Base-by-base conservation (phyloP, 2,113 vertebrate species). In the Sinosuthora webbiana region DNA sequence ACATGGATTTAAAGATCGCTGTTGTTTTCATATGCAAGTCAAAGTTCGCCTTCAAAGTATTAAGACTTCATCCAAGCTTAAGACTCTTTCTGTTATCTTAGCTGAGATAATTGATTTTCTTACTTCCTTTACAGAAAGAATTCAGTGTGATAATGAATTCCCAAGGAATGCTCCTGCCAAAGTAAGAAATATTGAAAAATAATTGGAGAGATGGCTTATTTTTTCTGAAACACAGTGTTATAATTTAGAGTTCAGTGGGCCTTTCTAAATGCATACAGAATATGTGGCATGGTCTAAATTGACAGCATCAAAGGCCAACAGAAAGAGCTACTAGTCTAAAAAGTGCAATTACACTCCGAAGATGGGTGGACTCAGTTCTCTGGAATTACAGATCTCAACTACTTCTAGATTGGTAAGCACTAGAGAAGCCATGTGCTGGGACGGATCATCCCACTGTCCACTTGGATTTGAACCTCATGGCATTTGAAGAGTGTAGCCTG, bases 151-250 rank as follows among this genome's bases (percentile, higher is more conserved):
- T 83, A 79, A 87, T 55, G 37, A 93, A 93, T 90, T 90, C 76
- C 64, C 56, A 68, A 71, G 81, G 49, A 80, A 87, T 15, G 8
- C 2, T 44, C 35, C 11, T 64, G 41, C 15, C 57, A 47, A 49
- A 76, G 28, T 65, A n/a, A 62, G 31, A 93, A 81, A 81, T 92
- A 95, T 19, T 88, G 56, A 60, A 95, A 89, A 94, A 70, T 50
- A 35, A 63, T 23, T 77, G 39, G 49, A 76, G 63, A 91, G 37
- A 70, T 47, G 10, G 27, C 8, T 91, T 65, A 45, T 69, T 92
- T 88, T 88, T 90, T 81, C 71, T 90, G 53, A 88, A 95, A 93
- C 68, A 79, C 18, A 57, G 25, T 73, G 41, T 39, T 80, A 44
- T 65, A 80, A 65, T 94, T 87, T 82, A 71, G 69, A 83, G 35